Percentiles rank a stretch among this genome's conserved stretches.
phyloP scores from a whole-genome alignment of 2,888 invertebrate genomes.

The Acleris literana region DNA sequence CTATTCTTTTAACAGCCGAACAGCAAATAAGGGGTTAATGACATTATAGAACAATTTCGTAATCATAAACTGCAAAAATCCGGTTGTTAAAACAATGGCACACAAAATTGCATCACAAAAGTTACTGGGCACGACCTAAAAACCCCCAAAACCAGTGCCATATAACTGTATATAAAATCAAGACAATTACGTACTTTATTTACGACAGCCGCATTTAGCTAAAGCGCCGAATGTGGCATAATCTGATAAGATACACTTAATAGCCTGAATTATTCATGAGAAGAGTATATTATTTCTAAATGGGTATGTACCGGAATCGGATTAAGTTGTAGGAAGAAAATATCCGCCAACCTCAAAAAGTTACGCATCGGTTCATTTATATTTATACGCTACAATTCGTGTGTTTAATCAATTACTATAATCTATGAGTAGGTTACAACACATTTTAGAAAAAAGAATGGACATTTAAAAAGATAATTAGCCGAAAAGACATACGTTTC shows the following conservation, averaged over 20 bases:
- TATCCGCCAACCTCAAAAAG: constrained; percentile 15
- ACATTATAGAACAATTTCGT: not conserved
- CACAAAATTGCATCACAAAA: constrained; percentile 1
- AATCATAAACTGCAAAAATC: not conserved
- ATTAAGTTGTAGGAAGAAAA: constrained; percentile 9
- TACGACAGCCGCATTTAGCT: not conserved
- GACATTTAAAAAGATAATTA: not conserved
- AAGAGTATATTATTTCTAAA: constrained; percentile 8
- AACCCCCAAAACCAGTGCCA: not conserved
- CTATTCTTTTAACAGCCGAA: no score
- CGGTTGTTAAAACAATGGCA: not conserved
- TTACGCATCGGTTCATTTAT: constrained; percentile 15
- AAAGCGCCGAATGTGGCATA: constrained; percentile 6
- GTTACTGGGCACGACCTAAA: constrained; percentile 1
- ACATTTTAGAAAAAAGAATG: no score
- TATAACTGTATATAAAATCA: constrained; percentile 27
- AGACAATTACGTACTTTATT: constrained; percentile 25
- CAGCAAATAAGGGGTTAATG: no score
- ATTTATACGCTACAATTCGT: not conserved
- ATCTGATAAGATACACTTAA: not conserved
- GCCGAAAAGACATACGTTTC: no score
- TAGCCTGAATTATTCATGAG: constrained; percentile 8
- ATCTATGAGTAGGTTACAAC: constrained; percentile 1
- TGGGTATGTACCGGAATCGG: constrained; percentile 1
- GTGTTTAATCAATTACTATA: not conserved